Percentiles rank a stretch among this genome's conserved stretches.
These are phyloP conservation scores for Hydroisotoma schaefferi DNA, from an alignment of 2,888 invertebrate genomes.

Conservation along the genomic window DNA sequence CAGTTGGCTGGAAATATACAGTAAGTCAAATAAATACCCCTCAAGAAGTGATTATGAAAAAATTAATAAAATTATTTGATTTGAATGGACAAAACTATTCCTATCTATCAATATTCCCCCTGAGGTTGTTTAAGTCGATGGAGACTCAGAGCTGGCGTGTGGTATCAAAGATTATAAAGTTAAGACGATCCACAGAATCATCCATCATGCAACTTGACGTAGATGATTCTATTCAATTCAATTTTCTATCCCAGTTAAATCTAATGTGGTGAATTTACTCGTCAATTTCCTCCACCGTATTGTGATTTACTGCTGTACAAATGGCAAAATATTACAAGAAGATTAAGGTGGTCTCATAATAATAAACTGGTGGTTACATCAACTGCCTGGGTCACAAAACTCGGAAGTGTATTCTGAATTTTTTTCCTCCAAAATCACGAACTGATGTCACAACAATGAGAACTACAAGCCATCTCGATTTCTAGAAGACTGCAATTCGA, in stretches of 20 bases:
- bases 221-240: conserved; percentile 17
- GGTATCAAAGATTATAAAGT: too few species aligned
- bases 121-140: too few species aligned
- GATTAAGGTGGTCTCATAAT: too few species aligned
- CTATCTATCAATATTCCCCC: too few species aligned
- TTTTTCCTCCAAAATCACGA: neutral
- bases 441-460: neutral
- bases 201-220: conserved; percentile 11
- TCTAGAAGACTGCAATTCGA: too few species aligned
- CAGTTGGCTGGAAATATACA: neutral
- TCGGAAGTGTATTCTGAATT: neutral
- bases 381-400: neutral
- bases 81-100: neutral
- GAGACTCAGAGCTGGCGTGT: too few species aligned
- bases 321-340: too few species aligned
- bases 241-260: neutral
- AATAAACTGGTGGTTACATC: too few species aligned
- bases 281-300: neutral
- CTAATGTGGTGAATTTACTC: neutral
- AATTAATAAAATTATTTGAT: neutral
- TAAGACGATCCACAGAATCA: conserved; percentile 13
- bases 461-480: neutral
- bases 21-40: neutral
- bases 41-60: neutral
- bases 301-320: too few species aligned